Evolutionary conservation across 2,888 invertebrate genomes (phyloP).

Genomic region (Dryococelus australis): DNA sequence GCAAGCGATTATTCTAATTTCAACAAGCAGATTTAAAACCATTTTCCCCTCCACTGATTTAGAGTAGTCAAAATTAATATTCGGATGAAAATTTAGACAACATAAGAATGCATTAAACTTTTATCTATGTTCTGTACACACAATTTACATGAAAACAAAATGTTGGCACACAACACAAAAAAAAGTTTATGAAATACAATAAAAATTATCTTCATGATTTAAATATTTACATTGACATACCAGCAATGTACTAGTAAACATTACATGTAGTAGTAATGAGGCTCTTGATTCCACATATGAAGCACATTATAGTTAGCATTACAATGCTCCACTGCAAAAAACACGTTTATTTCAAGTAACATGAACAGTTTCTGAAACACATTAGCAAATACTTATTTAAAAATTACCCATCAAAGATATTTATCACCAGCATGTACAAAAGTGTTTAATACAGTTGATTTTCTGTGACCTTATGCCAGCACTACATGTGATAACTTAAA

Average conservation of each 20-base stretch:
- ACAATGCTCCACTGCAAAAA: background rate
- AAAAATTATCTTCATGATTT: background rate
- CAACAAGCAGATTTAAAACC: background rate
- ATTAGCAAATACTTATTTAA: background rate
- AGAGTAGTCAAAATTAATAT: background rate
- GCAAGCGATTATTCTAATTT: background rate
- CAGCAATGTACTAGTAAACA: background rate
- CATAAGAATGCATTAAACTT: background rate
- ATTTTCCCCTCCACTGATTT: no score
- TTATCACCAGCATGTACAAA: background rate
- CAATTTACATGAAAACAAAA: conserved; percentile 18
- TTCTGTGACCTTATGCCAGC: background rate
- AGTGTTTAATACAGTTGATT: background rate
- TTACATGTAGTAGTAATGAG: background rate
- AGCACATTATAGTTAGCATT: background rate
- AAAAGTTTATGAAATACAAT: background rate
- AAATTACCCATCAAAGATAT: background rate
- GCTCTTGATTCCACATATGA: background rate
- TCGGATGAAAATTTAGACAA: background rate
- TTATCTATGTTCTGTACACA: conserved; percentile 16
- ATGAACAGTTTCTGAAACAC: background rate
- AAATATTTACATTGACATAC: background rate
- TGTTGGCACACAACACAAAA: background rate
- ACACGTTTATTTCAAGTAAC: background rate
- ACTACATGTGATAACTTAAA: background rate